Evolutionary conservation across 1,140 invertebrate species (phyloP), one percentile per base, ranked within the genome.

Genomic region (Saccostrea glomerata): DNA sequence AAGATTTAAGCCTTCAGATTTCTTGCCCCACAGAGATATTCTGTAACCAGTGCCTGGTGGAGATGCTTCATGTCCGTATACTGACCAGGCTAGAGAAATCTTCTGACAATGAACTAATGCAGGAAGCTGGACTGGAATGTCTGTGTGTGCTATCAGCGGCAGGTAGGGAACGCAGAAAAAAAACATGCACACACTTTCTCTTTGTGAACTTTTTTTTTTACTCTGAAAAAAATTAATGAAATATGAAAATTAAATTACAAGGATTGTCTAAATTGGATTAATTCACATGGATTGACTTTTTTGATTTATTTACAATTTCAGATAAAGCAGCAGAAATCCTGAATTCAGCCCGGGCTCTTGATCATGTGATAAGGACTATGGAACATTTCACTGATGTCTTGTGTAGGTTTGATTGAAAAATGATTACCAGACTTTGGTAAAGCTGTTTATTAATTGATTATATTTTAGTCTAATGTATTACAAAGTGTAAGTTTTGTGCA

Each of bases 71-170:
- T 54, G 17, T 82, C 6, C 87, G 88, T 25, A 87, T 93, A 20
- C 77, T 93, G n/a, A 85, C 82, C 4, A 85, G 89, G 54, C 90
- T 93, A 77, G 87, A 91, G 15, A 87, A 73, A 36, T 91, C 89
- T 82, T 84, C 86, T 55, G 89, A 89, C 0, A 91, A 91, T 86
- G 90, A 88, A 30, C 88, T 91, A 25, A 77, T 93, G 30, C 92
- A 92, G 85, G 93, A 93, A 82, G 92, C 89, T 36, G 86, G 89
- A 47, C 84, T 93, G 12, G 93, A 93, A 85, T 90, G 92, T 66
- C 84, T 93, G 55, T 90, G 92, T 86, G 92, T 93, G 11, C 73
- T 93, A 20, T 92, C 90, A 60, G 91, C 90, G 36, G 92, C 91
- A 91, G 91, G 92, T 92, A 84, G 30, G 82, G 83, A 47, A 9